These are phyloP conservation scores for Scomberomorus guttatus DNA, from an alignment of 2,797 vertebrate genomes.

Conservation along the genomic window DNA sequence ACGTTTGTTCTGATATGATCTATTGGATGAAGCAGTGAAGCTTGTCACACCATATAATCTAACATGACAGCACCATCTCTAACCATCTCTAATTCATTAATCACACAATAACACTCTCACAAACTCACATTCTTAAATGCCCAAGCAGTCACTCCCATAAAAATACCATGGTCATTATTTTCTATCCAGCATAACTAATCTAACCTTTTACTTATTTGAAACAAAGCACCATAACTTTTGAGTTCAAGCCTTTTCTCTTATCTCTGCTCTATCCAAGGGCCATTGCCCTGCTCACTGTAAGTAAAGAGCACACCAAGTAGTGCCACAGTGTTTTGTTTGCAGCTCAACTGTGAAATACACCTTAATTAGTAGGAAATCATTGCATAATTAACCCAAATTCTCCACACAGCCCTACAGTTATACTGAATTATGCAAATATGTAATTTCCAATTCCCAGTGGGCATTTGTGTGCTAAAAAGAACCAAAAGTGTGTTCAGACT, in stretches of 20 bases:
- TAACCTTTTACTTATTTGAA: background rate
- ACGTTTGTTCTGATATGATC: constrained; percentile 69
- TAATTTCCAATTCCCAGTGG: constrained; percentile 23
- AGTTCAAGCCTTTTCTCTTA: background rate
- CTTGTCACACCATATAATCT: constrained; percentile 69
- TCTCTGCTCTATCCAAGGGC: background rate
- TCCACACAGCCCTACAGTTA: constrained; percentile 2
- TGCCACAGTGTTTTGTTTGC: background rate
- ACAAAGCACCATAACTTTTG: background rate
- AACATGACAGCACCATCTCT: constrained; percentile 67
- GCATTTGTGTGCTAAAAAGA: constrained; percentile 15
- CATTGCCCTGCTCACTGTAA: background rate
- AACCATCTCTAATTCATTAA: constrained; percentile 69
- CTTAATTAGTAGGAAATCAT: constrained; percentile 11
- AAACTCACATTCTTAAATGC: constrained; percentile 31
- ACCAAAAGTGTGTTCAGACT: constrained; percentile 15
- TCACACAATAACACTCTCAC: constrained; percentile 51
- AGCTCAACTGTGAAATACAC: constrained; percentile 15
- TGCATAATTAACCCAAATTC: constrained; percentile 31
- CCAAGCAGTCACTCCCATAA: constrained; percentile 19
- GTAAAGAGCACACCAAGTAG: background rate
- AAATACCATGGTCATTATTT: constrained; percentile 4
- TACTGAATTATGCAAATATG: constrained; percentile 18
- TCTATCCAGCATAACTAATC: background rate
- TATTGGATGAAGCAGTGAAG: constrained; percentile 69